Conservation (phyloP, 2,888 invertebrate species). For the Drosophila parthenogenetica region DNA sequence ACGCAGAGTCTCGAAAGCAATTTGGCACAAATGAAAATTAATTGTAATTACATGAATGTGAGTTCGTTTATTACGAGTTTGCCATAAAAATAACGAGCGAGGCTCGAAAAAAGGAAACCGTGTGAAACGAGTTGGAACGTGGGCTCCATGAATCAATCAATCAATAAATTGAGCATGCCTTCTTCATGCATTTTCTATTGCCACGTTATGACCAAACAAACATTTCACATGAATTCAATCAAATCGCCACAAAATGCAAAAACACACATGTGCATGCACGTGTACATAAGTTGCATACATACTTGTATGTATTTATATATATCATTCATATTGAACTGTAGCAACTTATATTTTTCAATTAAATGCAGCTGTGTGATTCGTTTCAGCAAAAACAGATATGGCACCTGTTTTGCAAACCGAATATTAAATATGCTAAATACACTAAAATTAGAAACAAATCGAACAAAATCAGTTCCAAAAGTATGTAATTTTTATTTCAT, state of each 20-base stretch:
- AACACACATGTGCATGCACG: neutral
- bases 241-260: constrained; percentile 39
- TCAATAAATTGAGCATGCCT: constrained; percentile 57
- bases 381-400: constrained; percentile 4
- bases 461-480: neutral
- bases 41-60: constrained; percentile 64
- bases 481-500: too few relatives aligned
- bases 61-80: constrained; percentile 49
- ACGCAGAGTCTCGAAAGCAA: constrained; percentile 9
- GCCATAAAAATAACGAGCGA: constrained; percentile 45
- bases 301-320: constrained; percentile 7
- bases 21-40: constrained; percentile 68
- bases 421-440: neutral
- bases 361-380: constrained; percentile 50
- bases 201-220: constrained; percentile 42
- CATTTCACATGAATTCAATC: constrained; percentile 62
- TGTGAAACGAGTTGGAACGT: constrained; percentile 19
- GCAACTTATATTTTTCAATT: constrained; percentile 43
- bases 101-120: constrained; percentile 4
- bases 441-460: too few relatives aligned
- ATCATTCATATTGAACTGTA: constrained; percentile 4
- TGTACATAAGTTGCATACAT: neutral
- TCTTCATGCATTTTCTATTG: constrained; percentile 50
- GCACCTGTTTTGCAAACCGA: neutral
- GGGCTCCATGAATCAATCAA: constrained; percentile 54